Evolutionary conservation across 2,797 vertebrate genomes (phyloP), one percentile per base, ranked within the genome.

Genomic region (Syngnathus acus): DNA sequence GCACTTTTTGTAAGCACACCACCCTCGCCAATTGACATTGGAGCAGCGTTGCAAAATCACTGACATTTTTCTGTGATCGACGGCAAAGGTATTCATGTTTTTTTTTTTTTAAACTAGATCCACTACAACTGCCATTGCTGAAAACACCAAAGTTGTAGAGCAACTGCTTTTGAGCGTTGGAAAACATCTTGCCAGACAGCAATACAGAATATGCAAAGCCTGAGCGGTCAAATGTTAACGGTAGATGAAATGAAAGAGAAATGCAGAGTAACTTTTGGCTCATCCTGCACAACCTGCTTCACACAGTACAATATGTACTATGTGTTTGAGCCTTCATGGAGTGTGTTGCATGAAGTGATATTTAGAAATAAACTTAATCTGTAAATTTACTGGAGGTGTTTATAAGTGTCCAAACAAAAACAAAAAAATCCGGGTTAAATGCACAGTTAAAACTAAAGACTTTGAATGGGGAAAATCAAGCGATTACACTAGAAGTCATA

Each of bases 401-500:
- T 21, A 9, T 10, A 21, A 51, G 2, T 21, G 19, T 21, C n/a
- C 0, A 21, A 4, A 51, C 9, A 3, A 51, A 51, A 51, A 6
- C 9, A 21, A 9, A 3, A 16, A 14, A 48, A 6, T 32, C 4
- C 13, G 3, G 42, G 42, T 43, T 4, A 43, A 43, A 9, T 9
- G 10, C 42, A 26, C 42, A 42, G 9, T 42, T 42, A 43, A 42
- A 42, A 47, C 43, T 47, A 47, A 47, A 26, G 47, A 48, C 5
- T 14, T 47, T 9, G 50, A 51, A 51, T 9, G 19, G 26, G 7
- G 6, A 37, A 57, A 37, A 23, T 16, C 2, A 2, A 23, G 26
- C 11, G 16, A 42, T 19, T 2, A 21, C 38, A 61, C 60, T 23
- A 10, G 0, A 51, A 50, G 53, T 71, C 82, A 78, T 84, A 79